phyloP scores from a whole-genome alignment of 2,113 vertebrate species.

The Phoxinus phoxinus region DNA sequence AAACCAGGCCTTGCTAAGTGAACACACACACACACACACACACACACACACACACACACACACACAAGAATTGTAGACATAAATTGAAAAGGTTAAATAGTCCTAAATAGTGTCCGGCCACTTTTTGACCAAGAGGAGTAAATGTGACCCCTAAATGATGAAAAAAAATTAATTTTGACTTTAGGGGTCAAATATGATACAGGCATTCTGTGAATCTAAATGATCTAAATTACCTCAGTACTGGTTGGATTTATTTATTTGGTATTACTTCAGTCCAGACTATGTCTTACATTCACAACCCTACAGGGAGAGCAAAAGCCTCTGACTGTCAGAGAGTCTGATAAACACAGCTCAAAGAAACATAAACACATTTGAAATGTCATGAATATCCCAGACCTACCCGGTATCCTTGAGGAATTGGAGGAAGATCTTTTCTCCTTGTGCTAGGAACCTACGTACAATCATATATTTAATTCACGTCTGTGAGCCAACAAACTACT shows the following conservation, averaged over 20 bases:
- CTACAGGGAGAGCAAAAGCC: not conserved
- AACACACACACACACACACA: too few relatives aligned
- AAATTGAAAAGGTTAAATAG: too few relatives aligned
- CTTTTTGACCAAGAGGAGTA: too few relatives aligned
- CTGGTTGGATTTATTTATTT: not conserved
- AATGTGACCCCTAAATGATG: not conserved
- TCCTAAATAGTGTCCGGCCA: too few relatives aligned
- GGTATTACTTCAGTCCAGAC: not conserved
- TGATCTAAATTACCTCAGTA: not conserved
- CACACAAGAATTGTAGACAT: too few relatives aligned
- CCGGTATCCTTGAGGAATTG: constrained; percentile 67
- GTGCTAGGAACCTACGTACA: constrained; percentile 45
- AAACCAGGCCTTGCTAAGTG: too few relatives aligned
- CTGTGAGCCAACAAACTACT: not conserved
- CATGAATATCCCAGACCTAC: constrained; percentile 11
- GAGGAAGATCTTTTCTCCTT: constrained; percentile 70
- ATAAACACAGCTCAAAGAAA: not conserved
- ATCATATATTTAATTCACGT: not conserved
- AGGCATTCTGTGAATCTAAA: not conserved
- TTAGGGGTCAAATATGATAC: not conserved
- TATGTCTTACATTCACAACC: not conserved
- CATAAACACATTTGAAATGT: not conserved
- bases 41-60: too few relatives aligned
- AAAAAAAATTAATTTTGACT: not conserved
- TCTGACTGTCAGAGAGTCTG: not conserved